Conservation (phyloP, 2,888 invertebrate species). For the Octonoba sinensis region DNA sequence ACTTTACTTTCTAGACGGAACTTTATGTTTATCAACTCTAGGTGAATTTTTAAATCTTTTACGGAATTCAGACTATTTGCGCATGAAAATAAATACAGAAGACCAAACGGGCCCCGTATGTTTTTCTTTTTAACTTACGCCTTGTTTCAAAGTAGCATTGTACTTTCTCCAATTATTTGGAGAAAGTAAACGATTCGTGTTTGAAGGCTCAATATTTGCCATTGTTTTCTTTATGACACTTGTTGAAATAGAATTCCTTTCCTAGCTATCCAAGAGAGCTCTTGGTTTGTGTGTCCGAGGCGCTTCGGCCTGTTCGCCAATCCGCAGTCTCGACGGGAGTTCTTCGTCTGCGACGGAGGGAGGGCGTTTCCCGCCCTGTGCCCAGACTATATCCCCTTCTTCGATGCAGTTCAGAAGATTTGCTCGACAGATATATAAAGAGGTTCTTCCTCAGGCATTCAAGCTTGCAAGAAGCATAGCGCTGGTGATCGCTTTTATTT, state of each 20-base stretch:
- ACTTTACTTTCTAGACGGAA: too few species aligned
- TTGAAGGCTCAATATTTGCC: neutral
- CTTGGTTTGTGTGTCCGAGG: neutral
- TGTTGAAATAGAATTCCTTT: neutral
- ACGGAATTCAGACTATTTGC: too few species aligned
- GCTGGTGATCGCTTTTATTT: too few species aligned
- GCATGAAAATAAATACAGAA: too few species aligned
- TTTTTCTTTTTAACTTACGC: too few species aligned
- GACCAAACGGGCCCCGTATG: too few species aligned
- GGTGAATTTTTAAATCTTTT: too few species aligned
- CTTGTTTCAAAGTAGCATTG: too few species aligned
- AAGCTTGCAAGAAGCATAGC: neutral
- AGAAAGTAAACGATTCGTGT: too few species aligned
- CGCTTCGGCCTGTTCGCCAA: constrained; percentile 5
- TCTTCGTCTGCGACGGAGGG: constrained; percentile 5
- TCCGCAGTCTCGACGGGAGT: neutral
- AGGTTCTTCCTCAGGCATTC: neutral
- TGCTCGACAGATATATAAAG: neutral
- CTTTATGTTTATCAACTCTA: too few species aligned
- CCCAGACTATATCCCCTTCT: neutral
- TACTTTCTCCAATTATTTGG: too few species aligned
- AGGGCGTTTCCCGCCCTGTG: neutral
- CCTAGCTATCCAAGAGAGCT: neutral
- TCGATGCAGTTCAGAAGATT: neutral
- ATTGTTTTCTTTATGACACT: neutral